Percentiles rank a stretch among this genome's conserved stretches.
These are phyloP conservation scores for Rattus norvegicus DNA, from an alignment of 2,113 vertebrate genomes.

Conservation along the genomic window GRCr8 NC_086027.1:86730501-86731000, in stretches of 20 bases:
- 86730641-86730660: slow-evolving; percentile 88
- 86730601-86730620: slow-evolving; percentile 86
- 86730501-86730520: slow-evolving; percentile 86
- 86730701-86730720: slow-evolving; percentile 75
- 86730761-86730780: slow-evolving; percentile 66
- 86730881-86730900: slow-evolving; percentile 37
- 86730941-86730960: slow-evolving; percentile 61
- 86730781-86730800: background rate
- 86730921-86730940: slow-evolving; percentile 24
- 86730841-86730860: background rate
- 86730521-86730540: slow-evolving; percentile 73
- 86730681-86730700: slow-evolving; percentile 78
- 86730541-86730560: slow-evolving; percentile 62
- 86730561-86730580: slow-evolving; percentile 73
- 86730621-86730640: slow-evolving; percentile 84
- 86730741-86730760: slow-evolving; percentile 66
- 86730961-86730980: slow-evolving; percentile 65
- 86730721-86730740: slow-evolving; percentile 83
- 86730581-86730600: slow-evolving; percentile 76
- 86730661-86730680: slow-evolving; percentile 85
- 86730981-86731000: slow-evolving; percentile 10
- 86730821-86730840: background rate
- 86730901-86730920: background rate
- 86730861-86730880: background rate
- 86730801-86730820: background rate